Evolutionary conservation across 2,888 invertebrate genomes (phyloP).

Genomic region (Bombylius discolor): DNA sequence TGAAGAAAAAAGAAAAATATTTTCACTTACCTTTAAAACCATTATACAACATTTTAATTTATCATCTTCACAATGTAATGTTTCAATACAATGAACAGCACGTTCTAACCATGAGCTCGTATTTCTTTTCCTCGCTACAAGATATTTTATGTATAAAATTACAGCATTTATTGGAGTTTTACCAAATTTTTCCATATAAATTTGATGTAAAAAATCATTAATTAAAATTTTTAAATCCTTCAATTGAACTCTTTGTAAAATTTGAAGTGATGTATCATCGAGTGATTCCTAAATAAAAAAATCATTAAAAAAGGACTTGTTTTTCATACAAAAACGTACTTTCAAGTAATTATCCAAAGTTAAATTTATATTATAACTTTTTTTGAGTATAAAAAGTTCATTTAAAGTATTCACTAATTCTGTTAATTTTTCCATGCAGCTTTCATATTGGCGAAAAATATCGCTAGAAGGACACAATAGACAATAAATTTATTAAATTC

Average conservation of each 20-base stretch:
- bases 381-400: constrained; percentile 30
- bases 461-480: constrained; percentile 19
- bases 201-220: constrained; percentile 32
- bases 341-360: constrained; percentile 30
- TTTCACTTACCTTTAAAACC: constrained; percentile 23
- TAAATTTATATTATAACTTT: constrained; percentile 29
- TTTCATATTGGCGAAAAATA: constrained; percentile 30
- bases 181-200: constrained; percentile 30
- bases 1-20: too few species aligned
- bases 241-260: constrained; percentile 32
- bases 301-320: background rate
- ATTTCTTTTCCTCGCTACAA: constrained; percentile 27
- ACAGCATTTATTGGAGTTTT: constrained; percentile 26
- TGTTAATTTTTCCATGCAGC: constrained; percentile 27
- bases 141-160: constrained; percentile 27
- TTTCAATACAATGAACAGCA: constrained; percentile 27
- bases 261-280: constrained; percentile 30
- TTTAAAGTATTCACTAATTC: constrained; percentile 28
- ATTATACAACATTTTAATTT: constrained; percentile 29
- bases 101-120: constrained; percentile 31
- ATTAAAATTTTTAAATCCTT: constrained; percentile 29
- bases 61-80: constrained; percentile 32
- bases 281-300: constrained; percentile 22
- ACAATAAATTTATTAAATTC: background rate
- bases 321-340: constrained; percentile 1